Evolutionary conservation across 2,888 invertebrate genomes (phyloP).

Genomic region (Onchidella celtica): DNA sequence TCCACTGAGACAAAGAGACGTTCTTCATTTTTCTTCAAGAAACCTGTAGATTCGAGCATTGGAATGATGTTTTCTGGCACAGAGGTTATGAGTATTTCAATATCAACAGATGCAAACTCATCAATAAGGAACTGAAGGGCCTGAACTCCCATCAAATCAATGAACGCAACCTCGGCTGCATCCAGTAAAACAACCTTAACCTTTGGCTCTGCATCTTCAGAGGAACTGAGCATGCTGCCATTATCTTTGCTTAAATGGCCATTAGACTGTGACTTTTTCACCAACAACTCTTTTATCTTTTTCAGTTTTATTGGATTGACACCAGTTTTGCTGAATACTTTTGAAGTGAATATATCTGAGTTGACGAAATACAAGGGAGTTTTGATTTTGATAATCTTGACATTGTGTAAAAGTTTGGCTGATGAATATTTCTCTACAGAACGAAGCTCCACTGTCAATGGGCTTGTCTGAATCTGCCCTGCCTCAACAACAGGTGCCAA

Average conservation of each 20-base stretch:
- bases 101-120: slow-evolving; percentile 39
- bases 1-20: slow-evolving; percentile 42
- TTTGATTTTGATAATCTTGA: slow-evolving; percentile 70
- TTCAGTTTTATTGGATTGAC: slow-evolving; percentile 59
- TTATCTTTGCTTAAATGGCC: background rate
- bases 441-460: slow-evolving; percentile 26
- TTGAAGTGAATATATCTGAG: slow-evolving; percentile 75
- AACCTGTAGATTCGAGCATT: slow-evolving; percentile 49
- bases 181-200: slow-evolving; percentile 37
- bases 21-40: slow-evolving; percentile 45
- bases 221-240: background rate
- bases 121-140: slow-evolving; percentile 50
- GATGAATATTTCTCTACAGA: slow-evolving; percentile 47
- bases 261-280: background rate
- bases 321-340: slow-evolving; percentile 65
- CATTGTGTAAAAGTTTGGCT: slow-evolving; percentile 40
- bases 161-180: slow-evolving; percentile 49
- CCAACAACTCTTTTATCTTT: slow-evolving; percentile 5
- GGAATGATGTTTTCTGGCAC: slow-evolving; percentile 47
- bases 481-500: slow-evolving; percentile 61
- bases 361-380: slow-evolving; percentile 80
- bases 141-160: slow-evolving; percentile 53
- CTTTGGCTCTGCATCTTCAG: background rate
- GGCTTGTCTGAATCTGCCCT: slow-evolving; percentile 41
- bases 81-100: slow-evolving; percentile 32